Conservation (phyloP, 2,797 vertebrate genomes). For the Intellagama lesueurii region DNA sequence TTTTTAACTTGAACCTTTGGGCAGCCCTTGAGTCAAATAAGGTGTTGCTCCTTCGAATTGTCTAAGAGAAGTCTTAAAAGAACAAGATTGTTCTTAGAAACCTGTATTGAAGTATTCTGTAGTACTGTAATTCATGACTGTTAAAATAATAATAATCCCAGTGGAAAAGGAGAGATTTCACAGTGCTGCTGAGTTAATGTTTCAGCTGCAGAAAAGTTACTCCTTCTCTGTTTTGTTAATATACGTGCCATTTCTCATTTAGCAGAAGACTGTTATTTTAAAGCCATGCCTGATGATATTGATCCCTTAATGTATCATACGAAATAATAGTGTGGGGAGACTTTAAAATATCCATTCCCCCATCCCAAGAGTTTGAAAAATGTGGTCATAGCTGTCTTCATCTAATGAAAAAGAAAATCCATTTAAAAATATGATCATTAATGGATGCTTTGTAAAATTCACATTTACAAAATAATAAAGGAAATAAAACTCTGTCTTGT, state of each 20-base stretch:
- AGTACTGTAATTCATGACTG: conserved; percentile 80
- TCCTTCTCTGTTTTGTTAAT: conserved; percentile 52
- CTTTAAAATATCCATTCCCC: neutral
- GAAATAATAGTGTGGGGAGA: no score
- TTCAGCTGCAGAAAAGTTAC: conserved; percentile 62
- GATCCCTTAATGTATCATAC: conserved; percentile 57
- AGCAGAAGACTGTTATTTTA: conserved; percentile 77
- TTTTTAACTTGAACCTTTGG: conserved; percentile 81
- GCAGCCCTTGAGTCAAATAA: conserved; percentile 73
- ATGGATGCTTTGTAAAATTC: conserved; percentile 85
- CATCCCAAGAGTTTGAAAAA: conserved; percentile 46
- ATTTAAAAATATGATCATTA: conserved; percentile 71
- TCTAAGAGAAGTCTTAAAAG: conserved; percentile 74
- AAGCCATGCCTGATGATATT: conserved; percentile 73
- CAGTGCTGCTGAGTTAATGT: conserved; percentile 68
- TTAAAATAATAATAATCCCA: conserved; percentile 61
- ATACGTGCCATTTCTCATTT: conserved; percentile 75
- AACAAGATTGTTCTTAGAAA: conserved; percentile 64
- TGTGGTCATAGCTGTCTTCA: conserved; percentile 66
- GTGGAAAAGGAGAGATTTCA: conserved; percentile 68
- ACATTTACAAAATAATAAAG: conserved; percentile 88
- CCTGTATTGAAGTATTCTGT: conserved; percentile 68
- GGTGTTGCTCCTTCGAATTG: conserved; percentile 73
- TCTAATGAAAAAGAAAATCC: conserved; percentile 57
- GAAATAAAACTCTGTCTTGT: conserved; percentile 55